Conservation (phyloP, 2,888 invertebrate genomes). For the Dicranocentrus wangi region DNA sequence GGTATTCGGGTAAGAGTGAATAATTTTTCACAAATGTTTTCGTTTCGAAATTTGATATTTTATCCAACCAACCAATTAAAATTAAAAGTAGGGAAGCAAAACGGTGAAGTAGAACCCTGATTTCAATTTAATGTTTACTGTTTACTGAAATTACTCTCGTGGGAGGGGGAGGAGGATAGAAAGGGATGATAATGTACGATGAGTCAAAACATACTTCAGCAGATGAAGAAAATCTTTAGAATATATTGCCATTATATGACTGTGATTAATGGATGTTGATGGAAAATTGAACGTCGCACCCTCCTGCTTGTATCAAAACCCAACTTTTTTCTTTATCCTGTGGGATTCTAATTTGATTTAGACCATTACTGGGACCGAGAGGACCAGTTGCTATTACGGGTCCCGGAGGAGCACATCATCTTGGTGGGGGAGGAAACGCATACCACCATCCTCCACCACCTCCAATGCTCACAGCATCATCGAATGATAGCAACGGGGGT, state of each 20-base stretch:
- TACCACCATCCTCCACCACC: slow-evolving; percentile 70
- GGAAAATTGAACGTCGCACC: slow-evolving; percentile 58
- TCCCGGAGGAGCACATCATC: slow-evolving; percentile 52
- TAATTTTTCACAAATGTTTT: too few relatives aligned
- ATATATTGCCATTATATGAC: slow-evolving; percentile 9
- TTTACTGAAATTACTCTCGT: slow-evolving; percentile 46
- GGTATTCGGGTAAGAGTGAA: too few relatives aligned
- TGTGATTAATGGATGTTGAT: slow-evolving; percentile 63
- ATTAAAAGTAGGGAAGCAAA: too few relatives aligned
- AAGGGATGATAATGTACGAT: slow-evolving; percentile 42
- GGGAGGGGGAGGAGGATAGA: slow-evolving; percentile 54
- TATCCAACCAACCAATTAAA: too few relatives aligned
- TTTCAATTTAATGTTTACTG: slow-evolving; percentile 35
- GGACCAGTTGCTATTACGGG: slow-evolving; percentile 62
- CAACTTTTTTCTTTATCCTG: background rate
- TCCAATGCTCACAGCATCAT: slow-evolving; percentile 70
- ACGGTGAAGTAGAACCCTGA: too few relatives aligned
- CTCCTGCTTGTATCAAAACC: too few relatives aligned
- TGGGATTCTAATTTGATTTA: slow-evolving; percentile 61
- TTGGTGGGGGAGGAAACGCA: slow-evolving; percentile 66
- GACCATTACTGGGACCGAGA: slow-evolving; percentile 72
- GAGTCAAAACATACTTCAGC: slow-evolving; percentile 38
- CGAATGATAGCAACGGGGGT: slow-evolving; percentile 71
- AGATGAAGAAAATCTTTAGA: slow-evolving; percentile 38
- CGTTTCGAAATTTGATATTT: too few relatives aligned